Percentiles rank a stretch among this genome's conserved stretches.
Conservation (phyloP, 2,888 invertebrate genomes). For the Drosophila hamatofila region DNA sequence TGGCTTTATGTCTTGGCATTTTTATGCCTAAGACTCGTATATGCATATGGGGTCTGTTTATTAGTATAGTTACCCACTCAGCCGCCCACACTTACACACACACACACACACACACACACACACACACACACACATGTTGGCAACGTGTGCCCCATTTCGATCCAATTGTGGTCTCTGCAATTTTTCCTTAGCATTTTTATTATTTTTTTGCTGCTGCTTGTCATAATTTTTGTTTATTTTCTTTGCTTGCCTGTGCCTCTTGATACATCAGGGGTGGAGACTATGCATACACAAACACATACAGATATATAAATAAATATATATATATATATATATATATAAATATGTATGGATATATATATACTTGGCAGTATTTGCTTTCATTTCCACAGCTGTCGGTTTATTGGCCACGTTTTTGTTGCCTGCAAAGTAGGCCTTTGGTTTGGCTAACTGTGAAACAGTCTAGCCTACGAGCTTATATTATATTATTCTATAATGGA, state of each 20-base stretch:
- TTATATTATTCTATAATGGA: conserved; percentile 3
- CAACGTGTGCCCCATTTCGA: conserved; percentile 19
- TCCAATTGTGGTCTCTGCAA: conserved; percentile 51
- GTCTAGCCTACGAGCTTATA: not conserved
- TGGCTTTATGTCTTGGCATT: conserved; percentile 67
- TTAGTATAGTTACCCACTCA: conserved; percentile 51
- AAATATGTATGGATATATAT: too few relatives aligned
- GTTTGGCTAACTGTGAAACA: conserved; percentile 45
- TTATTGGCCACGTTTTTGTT: conserved; percentile 48
- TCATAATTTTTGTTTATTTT: conserved; percentile 79
- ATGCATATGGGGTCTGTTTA: conserved; percentile 64
- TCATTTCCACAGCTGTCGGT: conserved; percentile 63
- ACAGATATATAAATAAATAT: not conserved
- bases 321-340: not conserved
- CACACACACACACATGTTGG: conserved; percentile 19
- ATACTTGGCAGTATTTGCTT: conserved; percentile 43
- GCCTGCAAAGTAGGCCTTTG: conserved; percentile 20
- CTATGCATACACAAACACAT: not conserved
- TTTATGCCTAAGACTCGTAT: conserved; percentile 64
- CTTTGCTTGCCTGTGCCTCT: conserved; percentile 62
- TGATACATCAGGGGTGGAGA: conserved; percentile 50
- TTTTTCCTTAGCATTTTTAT: conserved; percentile 70
- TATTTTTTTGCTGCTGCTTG: conserved; percentile 60
- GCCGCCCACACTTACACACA: conserved; percentile 51
- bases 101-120: not conserved